phyloP scores from a whole-genome alignment of 2,888 invertebrate species.

The Coecobrya sp. region DNA sequence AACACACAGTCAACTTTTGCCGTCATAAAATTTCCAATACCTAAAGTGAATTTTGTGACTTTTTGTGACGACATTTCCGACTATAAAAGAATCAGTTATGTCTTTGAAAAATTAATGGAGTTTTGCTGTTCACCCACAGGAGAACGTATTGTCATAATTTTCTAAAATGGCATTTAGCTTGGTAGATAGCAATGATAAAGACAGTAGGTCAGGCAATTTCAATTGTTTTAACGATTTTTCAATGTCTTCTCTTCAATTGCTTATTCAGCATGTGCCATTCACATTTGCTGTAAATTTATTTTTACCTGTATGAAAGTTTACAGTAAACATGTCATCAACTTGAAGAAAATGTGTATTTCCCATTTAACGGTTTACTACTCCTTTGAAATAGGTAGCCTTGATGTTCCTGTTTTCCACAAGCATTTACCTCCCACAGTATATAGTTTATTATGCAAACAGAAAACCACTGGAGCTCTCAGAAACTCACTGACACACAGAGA shows the following conservation, averaged over 20 bases:
- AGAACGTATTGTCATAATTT: constrained; percentile 47
- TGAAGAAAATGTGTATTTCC: not conserved
- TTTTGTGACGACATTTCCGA: not conserved
- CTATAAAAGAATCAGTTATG: constrained; percentile 34
- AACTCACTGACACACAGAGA: constrained; percentile 23
- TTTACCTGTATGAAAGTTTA: no score
- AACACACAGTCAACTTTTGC: not conserved
- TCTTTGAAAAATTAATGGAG: constrained; percentile 44
- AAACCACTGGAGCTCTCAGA: constrained; percentile 41
- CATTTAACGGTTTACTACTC: not conserved
- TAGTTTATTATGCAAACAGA: constrained; percentile 57
- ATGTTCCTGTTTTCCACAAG: constrained; percentile 12
- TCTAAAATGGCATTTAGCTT: not conserved
- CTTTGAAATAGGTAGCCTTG: not conserved
- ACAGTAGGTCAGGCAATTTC: constrained; percentile 21
- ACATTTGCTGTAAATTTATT: constrained; percentile 14
- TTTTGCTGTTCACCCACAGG: not conserved
- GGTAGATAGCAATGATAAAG: not conserved
- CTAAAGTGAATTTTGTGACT: not conserved
- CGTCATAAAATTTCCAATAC: not conserved
- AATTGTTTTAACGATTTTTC: constrained; percentile 47
- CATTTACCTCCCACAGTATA: constrained; percentile 23
- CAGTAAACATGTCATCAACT: not conserved
- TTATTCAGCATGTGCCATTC: not conserved
- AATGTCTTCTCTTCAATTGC: constrained; percentile 32